Base-by-base conservation (phyloP, 2,888 invertebrate genomes). In the Melinaea marsaeus region DNA sequence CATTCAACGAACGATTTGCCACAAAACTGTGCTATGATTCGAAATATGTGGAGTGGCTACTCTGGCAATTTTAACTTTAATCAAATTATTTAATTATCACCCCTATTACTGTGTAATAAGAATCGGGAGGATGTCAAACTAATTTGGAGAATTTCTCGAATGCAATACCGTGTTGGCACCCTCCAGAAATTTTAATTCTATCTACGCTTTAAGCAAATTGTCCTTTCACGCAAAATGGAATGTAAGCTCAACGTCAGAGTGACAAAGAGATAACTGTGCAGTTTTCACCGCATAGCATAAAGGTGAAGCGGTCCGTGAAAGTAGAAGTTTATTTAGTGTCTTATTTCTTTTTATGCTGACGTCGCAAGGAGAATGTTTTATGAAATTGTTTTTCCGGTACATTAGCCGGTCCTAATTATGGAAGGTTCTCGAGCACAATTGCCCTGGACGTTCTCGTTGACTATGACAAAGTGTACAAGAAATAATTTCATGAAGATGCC, bases 381-480 rank as follows among this genome's bases (percentile, higher is more conserved):
- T 88, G 85, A 89, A 90, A 89, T 90, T 90, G 88, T 88, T 88
- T 90, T 90, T 90, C 86, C 85, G 81, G 78, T 74, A 89, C 88
- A 88, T 90, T 90, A 88, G 81, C 84, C 84, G 71, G 79, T 78
- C 86, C 86, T 90, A 90, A 90, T 90, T 90, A 89, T 85, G 84
- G 78, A 71, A 79, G 77, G 78, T 81, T 79, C 81, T 74, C 73
- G 72, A 78, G 80, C 77, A 82, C 88, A 85, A 89, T 88, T 88
- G 84, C 80, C 81, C 79, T 84, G 84, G 86, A 84, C 84, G 75
- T 85, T 80, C 83, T 81, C 79, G 84, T 82, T 83, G 85, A 83
- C 86, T 84, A 83, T 88, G 88, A 89, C 81, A 86, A 88, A 89
- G 85, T 87, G 76, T 75, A 75, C 74, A 74, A 83, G 83, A 85